Evolutionary conservation across 1,140 invertebrate species (phyloP).

Genomic region (Bombus haemorrhoidalis): DNA sequence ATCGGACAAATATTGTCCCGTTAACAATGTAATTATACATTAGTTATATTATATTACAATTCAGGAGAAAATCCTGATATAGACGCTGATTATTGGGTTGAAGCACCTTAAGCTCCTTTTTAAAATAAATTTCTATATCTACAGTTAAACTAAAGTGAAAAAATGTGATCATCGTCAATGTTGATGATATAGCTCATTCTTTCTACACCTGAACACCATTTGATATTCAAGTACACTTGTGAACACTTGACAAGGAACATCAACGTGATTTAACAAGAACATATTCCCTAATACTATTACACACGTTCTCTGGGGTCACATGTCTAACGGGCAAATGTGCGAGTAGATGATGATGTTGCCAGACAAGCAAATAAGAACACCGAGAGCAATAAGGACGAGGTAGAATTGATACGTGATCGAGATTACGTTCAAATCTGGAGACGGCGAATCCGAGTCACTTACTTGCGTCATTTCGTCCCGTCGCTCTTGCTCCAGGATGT

Average conservation of each 20-base stretch:
- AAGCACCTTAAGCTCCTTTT: constrained; percentile 16
- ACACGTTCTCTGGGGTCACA: constrained; percentile 69
- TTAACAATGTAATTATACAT: constrained; percentile 37
- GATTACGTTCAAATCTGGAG: constrained; percentile 78
- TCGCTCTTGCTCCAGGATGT: constrained; percentile 81
- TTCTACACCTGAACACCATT: background rate
- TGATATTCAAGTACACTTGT: background rate
- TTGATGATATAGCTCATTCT: background rate
- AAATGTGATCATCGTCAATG: constrained; percentile 14
- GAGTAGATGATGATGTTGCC: constrained; percentile 82
- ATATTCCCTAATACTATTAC: background rate
- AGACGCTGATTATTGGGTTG: background rate
- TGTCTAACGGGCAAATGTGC: constrained; percentile 80
- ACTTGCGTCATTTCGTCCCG: constrained; percentile 83
- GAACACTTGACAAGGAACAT: constrained; percentile 2
- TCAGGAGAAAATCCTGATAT: constrained; percentile 27
- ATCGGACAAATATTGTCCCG: constrained; percentile 24
- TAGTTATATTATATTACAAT: constrained; percentile 40
- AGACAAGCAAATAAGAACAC: constrained; percentile 81
- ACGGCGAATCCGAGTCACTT: constrained; percentile 80
- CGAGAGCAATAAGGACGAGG: constrained; percentile 80
- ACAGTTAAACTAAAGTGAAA: constrained; percentile 15
- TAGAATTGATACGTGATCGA: constrained; percentile 81
- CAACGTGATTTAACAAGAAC: background rate
- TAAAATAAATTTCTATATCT: background rate